Evolutionary conservation across 2,888 invertebrate genomes (phyloP), one percentile per base, ranked within the genome.

Genomic region (Perizoma flavofasciatum): DNA sequence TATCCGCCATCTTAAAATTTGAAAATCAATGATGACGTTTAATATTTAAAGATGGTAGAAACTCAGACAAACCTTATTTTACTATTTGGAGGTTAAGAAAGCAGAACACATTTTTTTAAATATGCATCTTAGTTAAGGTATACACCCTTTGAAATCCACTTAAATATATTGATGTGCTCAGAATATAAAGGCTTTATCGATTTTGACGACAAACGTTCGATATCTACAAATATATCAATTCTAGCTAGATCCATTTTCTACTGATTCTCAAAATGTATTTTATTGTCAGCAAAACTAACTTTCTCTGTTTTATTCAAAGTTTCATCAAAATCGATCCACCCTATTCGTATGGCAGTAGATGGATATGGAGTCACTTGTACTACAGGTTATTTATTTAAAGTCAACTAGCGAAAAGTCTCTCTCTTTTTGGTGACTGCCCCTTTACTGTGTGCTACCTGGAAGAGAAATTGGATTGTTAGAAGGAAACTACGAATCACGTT

Each of bases 301-400:
- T 39, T 54, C 49, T 53, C 46, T 37, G 6, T 7, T 5, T 9
- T n/a, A 11, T 49, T 49, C 47, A 46, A 59, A 65, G 68, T 68
- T 66, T 64, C 67, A 65, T 70, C 69, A 70, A 68, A 66, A 64
- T 61, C 54, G 63, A 53, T 64, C 54, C 67, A 66, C 51, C 58
- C 35, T 37, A 49, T 53, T 62, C 41, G 48, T 40, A 59, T 78
- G 83, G 82, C 84, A 83, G 85, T 83, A 79, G 72, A 77, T 69
- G 75, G 89, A 90, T 90, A 89, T 89, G 89, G 82, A 82, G 74
- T 78, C 75, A 75, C 78, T 88, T 89, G 89, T 89, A 89, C 89
- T 89, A 86, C 75, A 71, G 79, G 82, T 85, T 80, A 64, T 68
- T 37, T 37, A 37, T 22, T 61, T 40, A 48, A 50, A 47, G 68